Evolutionary conservation across 2,888 invertebrate species (phyloP), one percentile per base, ranked within the genome.

Genomic region (Campoplex capitator): DNA sequence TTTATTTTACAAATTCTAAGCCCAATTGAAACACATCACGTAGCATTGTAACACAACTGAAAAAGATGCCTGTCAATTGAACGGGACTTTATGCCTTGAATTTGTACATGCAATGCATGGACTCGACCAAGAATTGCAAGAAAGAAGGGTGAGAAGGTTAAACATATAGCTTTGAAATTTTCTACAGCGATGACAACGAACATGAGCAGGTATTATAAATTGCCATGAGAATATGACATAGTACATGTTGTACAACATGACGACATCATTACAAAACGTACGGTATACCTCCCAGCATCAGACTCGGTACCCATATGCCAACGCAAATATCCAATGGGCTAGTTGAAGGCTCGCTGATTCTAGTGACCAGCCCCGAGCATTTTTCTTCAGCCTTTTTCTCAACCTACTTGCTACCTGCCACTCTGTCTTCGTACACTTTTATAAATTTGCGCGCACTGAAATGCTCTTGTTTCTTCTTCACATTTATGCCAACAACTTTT

Each of bases 131-230:
- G 42, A n/a, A 35, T 16, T 28, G 48, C 11, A 58, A 70, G 58
- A 62, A 35, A 51, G 28, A 42, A 67, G n/a, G 18, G 51, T 51
- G 18, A 38, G 65, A 8, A 65, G 18, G 62, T 42, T 45, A 9
- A 16, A 79, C 56, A 80, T 58, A 81, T 58, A 81, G 76, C 80
- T 77, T 84, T 83, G 88, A 85, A 86, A 89, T 86, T 86, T 85
- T 83, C 86, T 54, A 82, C 76, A 80, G 80, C 70, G 86, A 73
- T 51, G 23, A 35, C 54, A 42, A 62, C 62, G 79, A 78, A 87
- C 75, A 80, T 84, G 78, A 84, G 67, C 76, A 65, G 71, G 67
- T 56, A 75, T 58, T 82, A 73, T 68, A 75, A 82, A 78, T 84
- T 77, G 74, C 56, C 73, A 65, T 77, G 67, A 77, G 58, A 67